Conservation (phyloP, 2,113 vertebrate species). For the Mohoua ochrocephala region DNA sequence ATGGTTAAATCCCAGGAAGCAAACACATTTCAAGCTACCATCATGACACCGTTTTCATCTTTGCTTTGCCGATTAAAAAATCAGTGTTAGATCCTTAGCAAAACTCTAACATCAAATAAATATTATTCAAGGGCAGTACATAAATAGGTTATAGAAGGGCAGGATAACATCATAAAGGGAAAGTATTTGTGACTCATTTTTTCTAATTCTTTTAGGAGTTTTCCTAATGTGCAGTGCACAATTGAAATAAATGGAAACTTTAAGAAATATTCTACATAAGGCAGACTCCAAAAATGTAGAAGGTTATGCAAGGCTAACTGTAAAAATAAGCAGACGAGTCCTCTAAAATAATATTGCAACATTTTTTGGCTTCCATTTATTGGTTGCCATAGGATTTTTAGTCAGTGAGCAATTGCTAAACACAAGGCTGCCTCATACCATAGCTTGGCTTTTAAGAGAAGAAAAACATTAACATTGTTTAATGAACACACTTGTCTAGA, state of each 20-base stretch:
- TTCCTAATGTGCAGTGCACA: conserved; percentile 49
- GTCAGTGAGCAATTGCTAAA: conserved; percentile 24
- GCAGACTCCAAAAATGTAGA: conserved; percentile 71
- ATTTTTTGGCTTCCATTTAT: conserved; percentile 62
- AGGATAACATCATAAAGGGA: conserved; percentile 30
- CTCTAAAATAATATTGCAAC: conserved; percentile 75
- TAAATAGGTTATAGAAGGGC: conserved; percentile 33
- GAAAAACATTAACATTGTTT: conserved; percentile 53
- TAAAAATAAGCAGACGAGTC: conserved; percentile 77
- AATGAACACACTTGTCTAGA: conserved; percentile 48
- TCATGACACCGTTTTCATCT: not conserved
- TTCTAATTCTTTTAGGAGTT: conserved; percentile 35
- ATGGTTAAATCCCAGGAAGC: not conserved
- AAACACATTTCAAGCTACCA: not conserved
- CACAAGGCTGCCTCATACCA: conserved; percentile 52
- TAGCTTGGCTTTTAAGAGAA: conserved; percentile 45
- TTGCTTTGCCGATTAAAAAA: not conserved
- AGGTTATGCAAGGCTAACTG: conserved; percentile 73
- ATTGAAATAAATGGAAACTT: conserved; percentile 66
- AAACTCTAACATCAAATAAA: not conserved
- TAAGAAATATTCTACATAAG: conserved; percentile 72
- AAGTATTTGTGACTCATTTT: conserved; percentile 69
- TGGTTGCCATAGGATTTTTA: conserved; percentile 66
- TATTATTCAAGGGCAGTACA: not conserved
- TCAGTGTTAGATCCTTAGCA: not conserved